A percentile compares a stretch with the other conserved stretches of the same genome.
These are phyloP conservation scores for Euphonia xanthogaster DNA, from an alignment of 2,797 vertebrate species.

Conservation along the genomic window DNA sequence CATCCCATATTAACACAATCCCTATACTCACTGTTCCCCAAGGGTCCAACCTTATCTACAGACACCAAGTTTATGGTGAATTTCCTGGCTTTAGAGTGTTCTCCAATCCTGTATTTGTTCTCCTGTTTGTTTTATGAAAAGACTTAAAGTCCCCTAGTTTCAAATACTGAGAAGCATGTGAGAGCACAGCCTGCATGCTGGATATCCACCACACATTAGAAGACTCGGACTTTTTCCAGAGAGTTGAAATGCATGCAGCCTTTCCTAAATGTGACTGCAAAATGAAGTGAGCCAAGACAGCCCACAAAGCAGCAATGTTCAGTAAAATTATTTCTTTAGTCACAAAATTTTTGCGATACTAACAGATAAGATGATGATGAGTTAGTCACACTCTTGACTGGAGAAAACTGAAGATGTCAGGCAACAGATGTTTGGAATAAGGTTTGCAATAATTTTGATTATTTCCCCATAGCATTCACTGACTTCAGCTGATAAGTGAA, in stretches of 20 bases:
- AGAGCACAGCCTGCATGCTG: neutral
- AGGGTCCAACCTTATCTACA: neutral
- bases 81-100: neutral
- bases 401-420: constrained; percentile 38
- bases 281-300: constrained; percentile 13
- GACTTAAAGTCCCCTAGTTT: neutral
- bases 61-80: neutral
- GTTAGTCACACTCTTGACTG: constrained; percentile 26
- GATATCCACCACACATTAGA: neutral
- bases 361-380: constrained; percentile 32
- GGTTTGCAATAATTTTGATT: constrained; percentile 34
- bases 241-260: neutral
- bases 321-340: constrained; percentile 34
- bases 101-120: neutral
- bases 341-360: constrained; percentile 15
- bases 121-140: neutral
- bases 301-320: constrained; percentile 6
- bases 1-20: neutral
- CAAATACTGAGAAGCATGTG: neutral
- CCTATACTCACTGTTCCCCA: neutral
- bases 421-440: constrained; percentile 50
- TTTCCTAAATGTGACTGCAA: neutral
- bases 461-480: constrained; percentile 14
- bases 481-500: neutral
- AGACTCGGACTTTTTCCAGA: neutral